A percentile compares a stretch with the other conserved stretches of the same genome.
phyloP scores from a whole-genome alignment of 2,113 vertebrate genomes.

The Ramphastos sulfuratus region DNA sequence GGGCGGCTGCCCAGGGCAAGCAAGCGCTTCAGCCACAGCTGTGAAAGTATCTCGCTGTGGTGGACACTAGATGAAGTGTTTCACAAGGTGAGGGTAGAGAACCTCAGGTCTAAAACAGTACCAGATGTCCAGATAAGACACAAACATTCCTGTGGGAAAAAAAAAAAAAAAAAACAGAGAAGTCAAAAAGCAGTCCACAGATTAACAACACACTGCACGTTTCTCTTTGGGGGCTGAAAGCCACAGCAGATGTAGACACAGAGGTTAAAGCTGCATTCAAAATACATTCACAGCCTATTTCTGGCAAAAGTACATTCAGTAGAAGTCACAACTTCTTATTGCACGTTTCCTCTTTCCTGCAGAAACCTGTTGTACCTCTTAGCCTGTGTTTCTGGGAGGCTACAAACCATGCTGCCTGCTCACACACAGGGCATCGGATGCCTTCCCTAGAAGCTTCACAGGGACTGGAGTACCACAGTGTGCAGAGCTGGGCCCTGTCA shows the following conservation, averaged over 20 bases:
- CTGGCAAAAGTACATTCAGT: constrained; percentile 52
- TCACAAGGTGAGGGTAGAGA: constrained; percentile 37
- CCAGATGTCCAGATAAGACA: constrained; percentile 54
- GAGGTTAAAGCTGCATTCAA: constrained; percentile 31
- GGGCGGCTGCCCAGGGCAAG: constrained; percentile 53
- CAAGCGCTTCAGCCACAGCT: constrained; percentile 54
- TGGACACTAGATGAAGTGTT: constrained; percentile 25
- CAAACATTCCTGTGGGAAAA: background rate
- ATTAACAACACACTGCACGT: background rate
- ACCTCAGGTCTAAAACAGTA: constrained; percentile 49
- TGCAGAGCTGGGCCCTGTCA: background rate
- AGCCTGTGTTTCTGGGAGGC: background rate
- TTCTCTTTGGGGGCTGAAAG: constrained; percentile 38
- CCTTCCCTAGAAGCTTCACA: background rate
- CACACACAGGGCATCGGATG: background rate
- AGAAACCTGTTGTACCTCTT: constrained; percentile 45
- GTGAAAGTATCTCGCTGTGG: constrained; percentile 62
- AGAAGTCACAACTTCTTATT: constrained; percentile 64
- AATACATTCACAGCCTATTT: constrained; percentile 9
- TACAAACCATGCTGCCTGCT: background rate
- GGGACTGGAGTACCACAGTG: fast-evolving
- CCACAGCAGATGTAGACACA: constrained; percentile 41
- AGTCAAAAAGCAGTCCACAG: background rate
- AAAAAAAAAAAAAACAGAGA: constrained; percentile 2
- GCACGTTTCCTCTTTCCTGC: constrained; percentile 17